These are phyloP conservation scores for Chloroclysta siterata DNA, from an alignment of 2,888 invertebrate genomes.

Conservation along the genomic window DNA sequence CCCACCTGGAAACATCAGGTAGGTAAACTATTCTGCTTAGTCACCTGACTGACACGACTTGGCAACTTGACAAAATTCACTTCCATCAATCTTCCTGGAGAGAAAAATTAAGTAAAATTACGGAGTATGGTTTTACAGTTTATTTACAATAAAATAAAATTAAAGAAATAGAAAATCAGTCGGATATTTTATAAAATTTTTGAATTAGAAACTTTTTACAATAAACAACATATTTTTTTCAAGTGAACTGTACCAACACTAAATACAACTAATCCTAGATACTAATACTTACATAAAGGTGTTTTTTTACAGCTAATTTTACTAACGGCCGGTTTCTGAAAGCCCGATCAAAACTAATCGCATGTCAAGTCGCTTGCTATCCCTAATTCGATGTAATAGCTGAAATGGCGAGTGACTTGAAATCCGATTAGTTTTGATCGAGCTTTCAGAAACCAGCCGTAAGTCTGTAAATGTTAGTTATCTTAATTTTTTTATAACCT, in stretches of 20 bases:
- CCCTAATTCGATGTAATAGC: no score
- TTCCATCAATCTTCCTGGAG: constrained; percentile 19
- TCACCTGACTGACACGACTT: constrained; percentile 44
- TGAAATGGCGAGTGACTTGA: no score
- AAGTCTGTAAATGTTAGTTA: no score
- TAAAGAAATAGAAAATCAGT: constrained; percentile 32
- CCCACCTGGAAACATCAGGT: constrained; percentile 69
- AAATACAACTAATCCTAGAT: background rate
- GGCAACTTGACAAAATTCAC: constrained; percentile 55
- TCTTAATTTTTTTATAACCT: background rate
- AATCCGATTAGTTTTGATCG: no score
- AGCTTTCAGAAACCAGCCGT: no score
- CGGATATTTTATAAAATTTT: constrained; percentile 14
- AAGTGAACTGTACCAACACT: background rate
- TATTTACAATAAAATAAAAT: constrained; percentile 33
- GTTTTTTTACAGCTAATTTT: background rate
- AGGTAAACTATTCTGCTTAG: constrained; percentile 55
- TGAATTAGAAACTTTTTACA: constrained; percentile 2
- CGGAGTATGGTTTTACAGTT: background rate
- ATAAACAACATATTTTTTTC: background rate
- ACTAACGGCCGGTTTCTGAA: no score
- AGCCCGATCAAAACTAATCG: no score
- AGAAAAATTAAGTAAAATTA: background rate
- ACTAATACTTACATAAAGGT: background rate
- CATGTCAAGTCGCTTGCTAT: no score